A percentile compares a stretch with the other conserved stretches of the same genome.
Evolutionary conservation across 1,140 invertebrate genomes (phyloP).

Genomic region (Glossosoma conforme): DNA sequence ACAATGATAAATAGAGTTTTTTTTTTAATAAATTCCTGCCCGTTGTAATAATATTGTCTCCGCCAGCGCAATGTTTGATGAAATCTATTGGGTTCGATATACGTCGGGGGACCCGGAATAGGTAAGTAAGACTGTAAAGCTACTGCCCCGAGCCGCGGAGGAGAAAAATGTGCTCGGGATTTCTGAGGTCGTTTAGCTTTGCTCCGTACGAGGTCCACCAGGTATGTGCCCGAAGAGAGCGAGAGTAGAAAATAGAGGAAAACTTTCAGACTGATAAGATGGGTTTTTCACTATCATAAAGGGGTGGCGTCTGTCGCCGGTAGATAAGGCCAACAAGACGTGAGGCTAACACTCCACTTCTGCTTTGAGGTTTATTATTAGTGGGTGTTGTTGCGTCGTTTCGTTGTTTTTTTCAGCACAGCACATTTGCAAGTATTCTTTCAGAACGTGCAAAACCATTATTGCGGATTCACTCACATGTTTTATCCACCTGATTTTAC

Average conservation of each 20-base stretch:
- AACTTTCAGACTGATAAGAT: slow-evolving; percentile 7
- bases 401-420: too few species aligned
- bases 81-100: slow-evolving; percentile 21
- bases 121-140: slow-evolving; percentile 31
- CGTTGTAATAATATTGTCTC: too few species aligned
- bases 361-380: too few species aligned
- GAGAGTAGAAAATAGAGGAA: slow-evolving; percentile 22
- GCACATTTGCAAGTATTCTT: too few species aligned
- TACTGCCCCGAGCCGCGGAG: slow-evolving; percentile 29
- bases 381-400: too few species aligned
- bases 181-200: slow-evolving; percentile 31
- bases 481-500: too few species aligned
- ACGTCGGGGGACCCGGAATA: slow-evolving; percentile 20
- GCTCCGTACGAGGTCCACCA: slow-evolving; percentile 23
- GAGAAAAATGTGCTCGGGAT: slow-evolving; percentile 32
- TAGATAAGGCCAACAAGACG: neutral
- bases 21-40: too few species aligned
- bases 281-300: neutral
- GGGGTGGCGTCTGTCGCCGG: neutral
- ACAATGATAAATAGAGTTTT: too few species aligned
- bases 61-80: too few species aligned
- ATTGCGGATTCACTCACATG: too few species aligned
- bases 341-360: neutral
- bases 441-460: too few species aligned
- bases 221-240: slow-evolving; percentile 20